Base-by-base conservation (phyloP, 2,797 vertebrate genomes). In the Clamator glandarius region DNA sequence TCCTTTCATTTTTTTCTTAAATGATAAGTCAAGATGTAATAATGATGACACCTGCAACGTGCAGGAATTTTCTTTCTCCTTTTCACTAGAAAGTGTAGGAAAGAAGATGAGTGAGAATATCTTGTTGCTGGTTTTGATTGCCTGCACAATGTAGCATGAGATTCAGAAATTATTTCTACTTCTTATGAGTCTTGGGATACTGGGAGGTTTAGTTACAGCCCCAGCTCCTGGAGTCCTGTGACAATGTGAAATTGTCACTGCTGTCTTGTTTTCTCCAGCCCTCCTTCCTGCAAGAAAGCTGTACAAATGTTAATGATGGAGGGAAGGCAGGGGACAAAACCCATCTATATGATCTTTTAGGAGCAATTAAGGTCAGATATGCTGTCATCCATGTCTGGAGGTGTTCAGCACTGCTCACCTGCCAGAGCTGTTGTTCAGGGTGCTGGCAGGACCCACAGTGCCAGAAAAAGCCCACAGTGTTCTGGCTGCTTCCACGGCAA, bases 381-480 rank as follows among this genome's bases (percentile, higher is more conserved):
- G 28, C 63, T 55, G 44, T 69, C n/a, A 41, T 62, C 18, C 23
- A 2, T 1, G 36, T 15, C 70, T 70, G 48, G 63, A 92, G 48
- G 39, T 52, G 29, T 33, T 89, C 72, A 46, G 68, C 57, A 15
- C 41, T 31, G 19, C 48, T 80, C 29, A 20, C 21, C 4, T 7
- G 41, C 6, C 62, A 33, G 55, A 50, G 29, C 35, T 86, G 42
- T 12, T 2, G 2, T n/a, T 87, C 51, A 16, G 16, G 33, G 10
- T 4, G 5, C 67, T 39, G 18, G 39, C 35, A 75, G 66, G 67
- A 86, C 61, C 23, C 16, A 2, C 0, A 0, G 6, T 16, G 35
- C 59, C 0, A 2, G 8, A 1, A 16, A 21, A 35, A 75, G 24
- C n/a, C 15, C 20, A 0, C n/a, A 39, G 52, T 1, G 0, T 14